A percentile compares a stretch with the other conserved stretches of the same genome.
phyloP scores from a whole-genome alignment of 2,797 vertebrate genomes.

The Neoniphon sammara region DNA sequence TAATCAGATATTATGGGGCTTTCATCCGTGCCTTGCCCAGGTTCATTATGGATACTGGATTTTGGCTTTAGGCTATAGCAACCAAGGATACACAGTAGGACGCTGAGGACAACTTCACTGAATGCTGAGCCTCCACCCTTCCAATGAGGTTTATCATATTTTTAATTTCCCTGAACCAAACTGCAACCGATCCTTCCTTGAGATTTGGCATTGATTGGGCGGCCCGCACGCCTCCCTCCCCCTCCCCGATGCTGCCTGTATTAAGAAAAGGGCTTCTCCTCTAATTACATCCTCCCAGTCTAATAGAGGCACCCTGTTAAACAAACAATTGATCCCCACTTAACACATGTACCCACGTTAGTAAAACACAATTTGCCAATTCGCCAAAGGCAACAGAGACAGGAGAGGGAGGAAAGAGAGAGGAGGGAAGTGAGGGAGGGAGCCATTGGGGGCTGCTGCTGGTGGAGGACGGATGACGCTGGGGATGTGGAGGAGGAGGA shows the following conservation, averaged over 20 bases:
- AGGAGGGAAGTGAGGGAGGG: slow-evolving; percentile 54
- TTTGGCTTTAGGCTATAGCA: slow-evolving; percentile 83
- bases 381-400: slow-evolving; percentile 87
- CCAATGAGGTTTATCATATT: slow-evolving; percentile 80
- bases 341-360: slow-evolving; percentile 88
- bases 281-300: slow-evolving; percentile 89
- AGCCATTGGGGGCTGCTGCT: slow-evolving; percentile 69
- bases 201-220: slow-evolving; percentile 86
- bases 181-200: slow-evolving; percentile 75
- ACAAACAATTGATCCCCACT: slow-evolving; percentile 88
- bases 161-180: slow-evolving; percentile 82
- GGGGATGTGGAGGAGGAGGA: slow-evolving; percentile 7
- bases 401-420: slow-evolving; percentile 61
- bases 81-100: slow-evolving; percentile 81
- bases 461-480: slow-evolving; percentile 42
- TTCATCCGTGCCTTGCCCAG: slow-evolving; percentile 76
- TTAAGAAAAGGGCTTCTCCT: slow-evolving; percentile 80
- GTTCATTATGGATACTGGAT: slow-evolving; percentile 82
- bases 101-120: slow-evolving; percentile 78
- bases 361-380: slow-evolving; percentile 91
- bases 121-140: slow-evolving; percentile 69
- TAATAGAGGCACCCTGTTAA: slow-evolving; percentile 87
- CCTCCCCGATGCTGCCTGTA: slow-evolving; percentile 70
- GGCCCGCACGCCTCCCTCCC: slow-evolving; percentile 55
- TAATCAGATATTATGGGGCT: slow-evolving; percentile 82